These are phyloP conservation scores for Silurus glanis DNA, from an alignment of 2,113 vertebrate genomes.

Conservation along the genomic window DNA sequence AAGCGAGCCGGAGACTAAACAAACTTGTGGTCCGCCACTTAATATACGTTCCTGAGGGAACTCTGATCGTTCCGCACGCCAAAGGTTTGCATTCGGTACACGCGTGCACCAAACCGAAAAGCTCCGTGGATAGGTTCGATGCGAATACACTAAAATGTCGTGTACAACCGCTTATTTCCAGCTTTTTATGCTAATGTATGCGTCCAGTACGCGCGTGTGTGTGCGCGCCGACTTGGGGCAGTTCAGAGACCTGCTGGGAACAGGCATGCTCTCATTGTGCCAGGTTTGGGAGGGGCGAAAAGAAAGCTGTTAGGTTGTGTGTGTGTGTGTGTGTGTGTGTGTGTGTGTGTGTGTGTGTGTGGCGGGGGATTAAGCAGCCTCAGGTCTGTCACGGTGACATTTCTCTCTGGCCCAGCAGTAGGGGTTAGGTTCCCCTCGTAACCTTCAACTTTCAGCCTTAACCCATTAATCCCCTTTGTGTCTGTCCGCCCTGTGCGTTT, in stretches of 20 bases:
- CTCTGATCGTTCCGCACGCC: too few relatives aligned
- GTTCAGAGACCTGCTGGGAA: slow-evolving; percentile 58
- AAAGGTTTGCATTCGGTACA: too few relatives aligned
- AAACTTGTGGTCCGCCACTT: too few relatives aligned
- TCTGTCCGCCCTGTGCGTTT: slow-evolving; percentile 50
- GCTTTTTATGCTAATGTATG: slow-evolving; percentile 13
- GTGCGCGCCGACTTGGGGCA: slow-evolving; percentile 36
- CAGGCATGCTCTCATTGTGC: slow-evolving; percentile 51
- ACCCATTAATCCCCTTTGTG: slow-evolving; percentile 65
- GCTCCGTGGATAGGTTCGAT: too few relatives aligned
- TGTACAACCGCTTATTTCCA: slow-evolving; percentile 7
- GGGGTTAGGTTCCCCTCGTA: slow-evolving; percentile 74
- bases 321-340: slow-evolving; percentile 41
- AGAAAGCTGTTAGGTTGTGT: slow-evolving; percentile 39
- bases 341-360: slow-evolving; percentile 38
- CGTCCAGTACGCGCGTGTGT: slow-evolving; percentile 16
- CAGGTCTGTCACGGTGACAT: slow-evolving; percentile 77
- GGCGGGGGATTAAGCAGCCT: slow-evolving; percentile 66
- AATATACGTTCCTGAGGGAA: too few relatives aligned
- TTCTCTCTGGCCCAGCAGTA: slow-evolving; percentile 74
- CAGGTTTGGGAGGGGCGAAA: slow-evolving; percentile 42
- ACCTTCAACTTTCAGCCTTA: slow-evolving; percentile 80
- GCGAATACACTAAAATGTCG: background rate
- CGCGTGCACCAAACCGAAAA: too few relatives aligned
- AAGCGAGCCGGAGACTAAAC: too few relatives aligned